Percentiles rank a stretch among this genome's conserved stretches.
Conservation (phyloP, 2,797 vertebrate species). For the Triplophysa yarkandensis region DNA sequence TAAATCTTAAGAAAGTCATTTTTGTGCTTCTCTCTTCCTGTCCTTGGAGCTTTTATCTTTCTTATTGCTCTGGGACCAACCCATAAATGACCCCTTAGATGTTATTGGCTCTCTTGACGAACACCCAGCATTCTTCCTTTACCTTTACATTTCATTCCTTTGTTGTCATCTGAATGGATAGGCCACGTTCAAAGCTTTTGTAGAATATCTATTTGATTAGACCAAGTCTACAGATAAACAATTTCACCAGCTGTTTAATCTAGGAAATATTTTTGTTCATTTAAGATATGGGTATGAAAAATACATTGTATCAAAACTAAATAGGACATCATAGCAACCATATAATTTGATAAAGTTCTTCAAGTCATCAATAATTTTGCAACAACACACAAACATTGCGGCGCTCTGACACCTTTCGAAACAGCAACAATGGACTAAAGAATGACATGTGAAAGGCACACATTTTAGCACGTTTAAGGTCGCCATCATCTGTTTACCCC, state of each 20-base stretch:
- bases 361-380: background rate
- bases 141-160: background rate
- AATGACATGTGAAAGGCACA: background rate
- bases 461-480: background rate
- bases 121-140: background rate
- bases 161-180: background rate
- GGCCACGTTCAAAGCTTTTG: too few species aligned
- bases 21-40: slow-evolving; percentile 49
- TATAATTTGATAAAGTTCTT: background rate
- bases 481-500: background rate
- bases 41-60: slow-evolving; percentile 24
- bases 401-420: background rate
- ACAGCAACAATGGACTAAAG: background rate
- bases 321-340: too few species aligned
- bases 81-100: background rate
- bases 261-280: too few species aligned
- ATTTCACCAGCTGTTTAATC: too few species aligned
- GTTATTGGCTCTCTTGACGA: background rate
- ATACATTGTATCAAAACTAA: too few species aligned
- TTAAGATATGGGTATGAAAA: too few species aligned
- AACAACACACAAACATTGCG: background rate
- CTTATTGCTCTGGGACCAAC: background rate
- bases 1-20: background rate
- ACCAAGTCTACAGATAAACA: too few species aligned
- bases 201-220: too few species aligned